Evolutionary conservation across 2,888 invertebrate species (phyloP).

Genomic region (Trachelus tabidus): DNA sequence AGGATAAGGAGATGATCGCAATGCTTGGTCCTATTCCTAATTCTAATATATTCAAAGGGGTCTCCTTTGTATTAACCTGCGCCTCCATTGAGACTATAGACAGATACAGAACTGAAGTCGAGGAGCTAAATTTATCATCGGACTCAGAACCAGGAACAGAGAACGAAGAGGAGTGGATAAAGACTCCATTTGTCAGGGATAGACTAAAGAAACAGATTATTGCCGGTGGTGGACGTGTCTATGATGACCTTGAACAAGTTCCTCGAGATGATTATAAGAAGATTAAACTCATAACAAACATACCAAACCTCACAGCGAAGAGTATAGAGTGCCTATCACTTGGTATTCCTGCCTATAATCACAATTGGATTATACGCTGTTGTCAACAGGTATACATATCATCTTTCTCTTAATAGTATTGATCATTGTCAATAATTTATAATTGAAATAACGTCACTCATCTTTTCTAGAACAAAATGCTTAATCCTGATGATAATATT

Average conservation of each 20-base stretch:
- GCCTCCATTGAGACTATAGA: slow-evolving; percentile 63
- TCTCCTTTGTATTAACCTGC: slow-evolving; percentile 72
- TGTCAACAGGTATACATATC: slow-evolving; percentile 62
- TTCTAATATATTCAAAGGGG: slow-evolving; percentile 68
- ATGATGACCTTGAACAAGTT: slow-evolving; percentile 70
- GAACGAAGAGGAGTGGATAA: slow-evolving; percentile 70
- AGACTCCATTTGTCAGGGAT: slow-evolving; percentile 68
- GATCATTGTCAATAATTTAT: background rate
- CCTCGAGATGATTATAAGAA: slow-evolving; percentile 69
- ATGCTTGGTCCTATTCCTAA: slow-evolving; percentile 70
- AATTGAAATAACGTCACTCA: background rate
- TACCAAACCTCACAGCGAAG: slow-evolving; percentile 80
- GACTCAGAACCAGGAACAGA: slow-evolving; percentile 68
- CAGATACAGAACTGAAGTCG: slow-evolving; percentile 45
- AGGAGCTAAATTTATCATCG: slow-evolving; percentile 62
- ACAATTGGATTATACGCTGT: slow-evolving; percentile 78
- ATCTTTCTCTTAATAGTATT: background rate
- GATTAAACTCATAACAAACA: slow-evolving; percentile 75
- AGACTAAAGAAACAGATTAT: slow-evolving; percentile 72
- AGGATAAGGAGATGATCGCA: slow-evolving; percentile 67
- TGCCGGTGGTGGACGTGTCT: slow-evolving; percentile 73
- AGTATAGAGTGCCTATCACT: slow-evolving; percentile 79
- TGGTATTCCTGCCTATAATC: slow-evolving; percentile 72
- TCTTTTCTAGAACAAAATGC: slow-evolving; percentile 52
- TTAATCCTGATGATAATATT: slow-evolving; percentile 67